Conservation (phyloP, 2,113 vertebrate species). For the Cygnus atratus region DNA sequence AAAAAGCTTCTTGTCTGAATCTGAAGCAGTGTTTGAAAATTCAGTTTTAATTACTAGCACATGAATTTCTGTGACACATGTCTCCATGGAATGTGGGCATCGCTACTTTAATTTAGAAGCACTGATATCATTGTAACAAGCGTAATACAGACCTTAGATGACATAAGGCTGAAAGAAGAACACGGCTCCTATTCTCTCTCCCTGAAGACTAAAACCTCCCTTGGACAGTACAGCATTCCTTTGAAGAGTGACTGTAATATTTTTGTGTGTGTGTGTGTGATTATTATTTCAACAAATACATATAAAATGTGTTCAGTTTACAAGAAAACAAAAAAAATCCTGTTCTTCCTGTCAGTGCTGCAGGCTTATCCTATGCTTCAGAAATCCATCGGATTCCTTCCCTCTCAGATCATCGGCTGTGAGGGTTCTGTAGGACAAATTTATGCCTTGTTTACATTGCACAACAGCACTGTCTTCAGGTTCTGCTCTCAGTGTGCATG, state of each 20-base stretch:
- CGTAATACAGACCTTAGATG: neutral
- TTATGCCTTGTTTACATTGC: conserved; percentile 19
- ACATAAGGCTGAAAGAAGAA: neutral
- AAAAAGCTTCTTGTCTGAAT: conserved; percentile 16
- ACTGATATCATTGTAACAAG: conserved; percentile 6
- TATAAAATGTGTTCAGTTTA: neutral
- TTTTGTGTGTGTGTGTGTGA: no score
- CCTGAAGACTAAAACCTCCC: neutral
- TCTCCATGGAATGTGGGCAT: conserved; percentile 11
- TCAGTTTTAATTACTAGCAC: conserved; percentile 35
- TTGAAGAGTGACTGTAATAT: neutral
- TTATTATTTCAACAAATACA: conserved; percentile 17
- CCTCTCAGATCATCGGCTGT: neutral
- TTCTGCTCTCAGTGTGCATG: neutral
- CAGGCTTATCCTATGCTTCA: conserved; percentile 12
- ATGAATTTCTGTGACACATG: conserved; percentile 15
- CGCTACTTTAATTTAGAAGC: conserved; percentile 12
- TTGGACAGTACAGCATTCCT: neutral
- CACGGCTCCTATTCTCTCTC: neutral
- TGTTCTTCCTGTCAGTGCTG: conserved; percentile 20
- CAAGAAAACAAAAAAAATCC: conserved; percentile 12
- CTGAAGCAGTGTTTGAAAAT: neutral
- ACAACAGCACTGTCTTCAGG: neutral
- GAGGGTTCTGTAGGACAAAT: conserved; percentile 15
- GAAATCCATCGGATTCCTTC: conserved; percentile 35